phyloP scores from a whole-genome alignment of 2,113 vertebrate species.

The Odontophorus gujanensis region DNA sequence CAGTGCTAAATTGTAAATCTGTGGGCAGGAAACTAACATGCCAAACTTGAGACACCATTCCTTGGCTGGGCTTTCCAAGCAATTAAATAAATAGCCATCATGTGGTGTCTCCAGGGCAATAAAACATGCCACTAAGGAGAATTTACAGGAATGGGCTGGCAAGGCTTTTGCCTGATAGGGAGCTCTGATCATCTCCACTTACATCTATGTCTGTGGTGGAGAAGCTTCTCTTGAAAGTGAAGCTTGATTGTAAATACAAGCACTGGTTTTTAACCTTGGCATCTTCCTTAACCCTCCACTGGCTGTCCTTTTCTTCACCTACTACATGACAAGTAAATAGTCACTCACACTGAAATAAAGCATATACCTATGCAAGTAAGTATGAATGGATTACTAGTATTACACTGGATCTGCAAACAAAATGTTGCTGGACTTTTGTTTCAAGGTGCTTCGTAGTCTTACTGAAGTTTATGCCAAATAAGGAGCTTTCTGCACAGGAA shows the following conservation, averaged over 20 bases:
- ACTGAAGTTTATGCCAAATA: constrained; percentile 3
- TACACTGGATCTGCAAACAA: constrained; percentile 15
- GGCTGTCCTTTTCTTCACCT: constrained; percentile 25
- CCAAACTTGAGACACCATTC: constrained; percentile 63
- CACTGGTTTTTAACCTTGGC: constrained; percentile 45
- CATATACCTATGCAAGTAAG: constrained; percentile 3
- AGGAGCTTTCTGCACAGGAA: background rate
- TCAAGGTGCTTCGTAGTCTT: background rate
- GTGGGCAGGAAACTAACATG: constrained; percentile 75
- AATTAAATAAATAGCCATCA: constrained; percentile 80
- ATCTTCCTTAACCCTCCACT: constrained; percentile 8
- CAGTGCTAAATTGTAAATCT: constrained; percentile 81
- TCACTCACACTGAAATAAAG: constrained; percentile 28
- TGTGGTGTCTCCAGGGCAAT: constrained; percentile 63
- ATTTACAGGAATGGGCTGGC: constrained; percentile 69
- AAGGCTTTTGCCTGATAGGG: constrained; percentile 40
- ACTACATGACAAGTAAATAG: constrained; percentile 13
- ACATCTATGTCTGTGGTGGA: background rate
- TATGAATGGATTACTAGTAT: background rate
- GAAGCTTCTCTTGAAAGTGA: constrained; percentile 1
- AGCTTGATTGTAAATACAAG: constrained; percentile 7
- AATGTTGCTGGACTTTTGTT: background rate
- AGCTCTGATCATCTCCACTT: constrained; percentile 30
- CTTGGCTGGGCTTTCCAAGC: constrained; percentile 73
- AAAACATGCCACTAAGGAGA: constrained; percentile 64